Evolutionary conservation across 2,797 vertebrate genomes (phyloP).

Genomic region (Hyperoplus immaculatus): DNA sequence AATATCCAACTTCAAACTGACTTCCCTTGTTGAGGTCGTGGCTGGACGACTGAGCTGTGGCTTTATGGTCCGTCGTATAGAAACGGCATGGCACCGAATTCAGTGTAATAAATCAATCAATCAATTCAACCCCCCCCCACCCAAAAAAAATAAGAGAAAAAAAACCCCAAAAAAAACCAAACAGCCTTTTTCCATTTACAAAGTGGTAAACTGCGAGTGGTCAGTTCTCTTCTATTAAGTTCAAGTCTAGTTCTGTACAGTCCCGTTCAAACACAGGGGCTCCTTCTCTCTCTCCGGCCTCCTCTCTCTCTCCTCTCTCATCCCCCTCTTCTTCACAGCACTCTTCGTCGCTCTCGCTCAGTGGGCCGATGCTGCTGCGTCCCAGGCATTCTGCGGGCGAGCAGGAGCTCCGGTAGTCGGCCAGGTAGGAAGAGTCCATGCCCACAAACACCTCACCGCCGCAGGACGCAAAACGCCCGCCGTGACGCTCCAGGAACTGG

Average conservation of each 20-base stretch:
- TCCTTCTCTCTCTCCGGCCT: slow-evolving; percentile 72
- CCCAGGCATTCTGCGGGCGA: slow-evolving; percentile 87
- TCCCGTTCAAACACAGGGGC: slow-evolving; percentile 91
- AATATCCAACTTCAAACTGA: no score
- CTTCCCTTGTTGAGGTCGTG: no score
- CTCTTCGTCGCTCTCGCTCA: slow-evolving; percentile 93
- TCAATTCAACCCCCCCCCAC: no score
- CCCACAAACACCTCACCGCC: slow-evolving; percentile 83
- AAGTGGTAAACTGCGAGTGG: slow-evolving; percentile 21
- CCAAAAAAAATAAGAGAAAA: no score
- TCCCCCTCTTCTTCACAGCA: slow-evolving; percentile 83
- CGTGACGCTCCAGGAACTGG: slow-evolving; percentile 81
- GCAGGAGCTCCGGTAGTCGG: slow-evolving; percentile 85
- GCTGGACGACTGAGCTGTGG: no score
- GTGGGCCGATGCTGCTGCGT: slow-evolving; percentile 83
- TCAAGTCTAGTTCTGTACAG: slow-evolving; percentile 94
- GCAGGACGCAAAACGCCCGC: slow-evolving; percentile 72
- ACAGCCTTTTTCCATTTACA: slow-evolving; percentile 72
- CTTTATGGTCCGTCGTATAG: no score
- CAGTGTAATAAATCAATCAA: no score
- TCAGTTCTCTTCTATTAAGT: slow-evolving; percentile 95
- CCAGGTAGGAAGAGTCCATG: slow-evolving; percentile 82
- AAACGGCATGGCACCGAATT: no score
- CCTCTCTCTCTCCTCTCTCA: slow-evolving; percentile 81
- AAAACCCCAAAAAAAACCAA: not conserved